Evolutionary conservation across 1,140 invertebrate species (phyloP).

Genomic region (Dendroctonus valens): DNA sequence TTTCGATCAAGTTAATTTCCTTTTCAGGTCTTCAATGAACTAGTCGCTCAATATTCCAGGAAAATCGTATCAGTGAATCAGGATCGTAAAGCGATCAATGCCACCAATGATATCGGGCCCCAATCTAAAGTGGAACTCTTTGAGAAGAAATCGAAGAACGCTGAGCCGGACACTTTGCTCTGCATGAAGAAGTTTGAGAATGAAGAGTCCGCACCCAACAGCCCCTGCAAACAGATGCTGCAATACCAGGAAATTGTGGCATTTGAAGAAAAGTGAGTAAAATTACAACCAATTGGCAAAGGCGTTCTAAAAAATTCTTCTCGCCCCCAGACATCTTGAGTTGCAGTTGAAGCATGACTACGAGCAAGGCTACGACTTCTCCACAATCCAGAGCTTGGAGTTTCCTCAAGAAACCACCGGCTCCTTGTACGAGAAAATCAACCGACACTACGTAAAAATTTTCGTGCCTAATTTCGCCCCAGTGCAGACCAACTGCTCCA

Average conservation of each 20-base stretch:
- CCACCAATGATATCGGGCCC: constrained; percentile 61
- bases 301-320: not conserved
- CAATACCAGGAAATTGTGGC: constrained; percentile 24
- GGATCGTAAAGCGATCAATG: constrained; percentile 47
- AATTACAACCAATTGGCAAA: too few relatives aligned
- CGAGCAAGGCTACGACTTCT: constrained; percentile 44
- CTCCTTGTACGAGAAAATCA: constrained; percentile 58
- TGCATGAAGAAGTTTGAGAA: constrained; percentile 56
- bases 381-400: constrained; percentile 46
- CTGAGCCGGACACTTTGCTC: constrained; percentile 54
- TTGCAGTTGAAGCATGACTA: constrained; percentile 29
- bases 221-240: constrained; percentile 51
- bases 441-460: constrained; percentile 63
- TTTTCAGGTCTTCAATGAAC: constrained; percentile 53
- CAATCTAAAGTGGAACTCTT: constrained; percentile 58
- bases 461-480: constrained; percentile 66
- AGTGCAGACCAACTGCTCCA: constrained; percentile 68
- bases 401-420: constrained; percentile 56
- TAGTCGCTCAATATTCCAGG: constrained; percentile 57
- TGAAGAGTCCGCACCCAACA: constrained; percentile 61
- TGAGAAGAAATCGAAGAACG: constrained; percentile 54
- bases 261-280: constrained; percentile 23
- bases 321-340: constrained; percentile 17
- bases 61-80: constrained; percentile 47
- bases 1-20: not conserved